Percentiles rank a stretch among this genome's conserved stretches.
Evolutionary conservation across 2,797 vertebrate species (phyloP).

Genomic region (Acropternis orthonyx): DNA sequence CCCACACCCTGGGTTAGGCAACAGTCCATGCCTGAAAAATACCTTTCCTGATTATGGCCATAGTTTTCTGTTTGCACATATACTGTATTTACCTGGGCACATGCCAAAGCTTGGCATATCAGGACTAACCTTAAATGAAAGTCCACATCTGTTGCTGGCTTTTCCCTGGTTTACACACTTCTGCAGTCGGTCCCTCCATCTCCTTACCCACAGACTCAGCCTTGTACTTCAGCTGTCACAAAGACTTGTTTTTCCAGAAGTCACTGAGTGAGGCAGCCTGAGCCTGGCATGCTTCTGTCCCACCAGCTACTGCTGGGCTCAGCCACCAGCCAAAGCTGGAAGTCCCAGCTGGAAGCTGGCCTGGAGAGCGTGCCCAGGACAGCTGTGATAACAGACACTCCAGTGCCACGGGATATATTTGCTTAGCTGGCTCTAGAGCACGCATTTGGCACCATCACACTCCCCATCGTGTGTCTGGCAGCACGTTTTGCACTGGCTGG

Average conservation of each 20-base stretch:
- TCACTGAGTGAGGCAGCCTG: not conserved
- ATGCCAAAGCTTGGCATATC: not conserved
- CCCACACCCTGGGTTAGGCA: not conserved
- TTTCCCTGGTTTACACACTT: not conserved
- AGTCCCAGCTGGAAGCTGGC: not conserved
- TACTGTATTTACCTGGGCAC: not conserved
- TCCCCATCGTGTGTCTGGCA: not conserved
- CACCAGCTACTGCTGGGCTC: not conserved
- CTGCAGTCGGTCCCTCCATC: not conserved
- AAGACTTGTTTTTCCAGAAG: not conserved
- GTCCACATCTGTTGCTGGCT: not conserved
- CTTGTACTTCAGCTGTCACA: not conserved
- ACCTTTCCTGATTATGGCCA: not conserved
- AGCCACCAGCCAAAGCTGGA: not conserved
- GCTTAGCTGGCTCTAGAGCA: not conserved
- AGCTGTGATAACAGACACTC: not conserved
- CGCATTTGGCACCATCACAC: not conserved
- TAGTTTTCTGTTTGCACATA: not conserved
- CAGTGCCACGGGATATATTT: rapidly evolving
- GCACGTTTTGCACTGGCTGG: not conserved
- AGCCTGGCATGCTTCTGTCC: not conserved
- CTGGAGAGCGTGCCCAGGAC: not conserved
- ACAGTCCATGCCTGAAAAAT: not conserved
- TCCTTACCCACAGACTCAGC: not conserved
- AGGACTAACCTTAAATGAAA: not conserved